phyloP scores from a whole-genome alignment of 2,888 invertebrate species.

The Alviniconcha strummeri region DNA sequence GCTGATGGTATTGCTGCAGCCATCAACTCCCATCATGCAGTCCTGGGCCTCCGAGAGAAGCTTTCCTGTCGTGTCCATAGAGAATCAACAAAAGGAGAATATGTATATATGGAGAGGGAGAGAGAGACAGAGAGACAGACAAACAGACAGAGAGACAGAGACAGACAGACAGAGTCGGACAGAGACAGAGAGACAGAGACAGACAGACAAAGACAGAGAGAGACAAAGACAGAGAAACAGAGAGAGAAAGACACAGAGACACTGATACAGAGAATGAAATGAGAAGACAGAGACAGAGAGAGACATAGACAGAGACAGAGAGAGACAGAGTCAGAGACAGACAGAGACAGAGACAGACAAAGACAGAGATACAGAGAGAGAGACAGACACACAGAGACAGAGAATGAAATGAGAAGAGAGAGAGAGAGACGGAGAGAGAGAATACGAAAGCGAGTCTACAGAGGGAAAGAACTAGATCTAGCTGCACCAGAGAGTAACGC shows the following conservation, averaged over 20 bases:
- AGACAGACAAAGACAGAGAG: neutral
- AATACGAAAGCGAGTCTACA: too few species aligned
- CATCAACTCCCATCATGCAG: conserved; percentile 28
- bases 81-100: neutral
- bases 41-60: conserved; percentile 20
- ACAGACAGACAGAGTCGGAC: neutral
- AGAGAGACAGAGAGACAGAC: neutral
- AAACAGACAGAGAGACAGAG: neutral
- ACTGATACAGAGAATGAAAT: neutral
- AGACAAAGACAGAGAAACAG: neutral
- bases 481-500: too few species aligned
- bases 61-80: neutral
- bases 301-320: neutral
- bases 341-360: neutral
- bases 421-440: too few species aligned
- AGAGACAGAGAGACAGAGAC: neutral
- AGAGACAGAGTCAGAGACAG: neutral
- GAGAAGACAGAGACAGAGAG: neutral
- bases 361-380: too few species aligned
- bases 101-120: neutral
- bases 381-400: too few species aligned
- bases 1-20: conserved; percentile 33
- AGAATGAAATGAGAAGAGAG: too few species aligned
- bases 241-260: neutral
- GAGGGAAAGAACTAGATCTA: too few species aligned